Base-by-base conservation (phyloP, 1,140 invertebrate species). In the Steinernema khuongi region DNA sequence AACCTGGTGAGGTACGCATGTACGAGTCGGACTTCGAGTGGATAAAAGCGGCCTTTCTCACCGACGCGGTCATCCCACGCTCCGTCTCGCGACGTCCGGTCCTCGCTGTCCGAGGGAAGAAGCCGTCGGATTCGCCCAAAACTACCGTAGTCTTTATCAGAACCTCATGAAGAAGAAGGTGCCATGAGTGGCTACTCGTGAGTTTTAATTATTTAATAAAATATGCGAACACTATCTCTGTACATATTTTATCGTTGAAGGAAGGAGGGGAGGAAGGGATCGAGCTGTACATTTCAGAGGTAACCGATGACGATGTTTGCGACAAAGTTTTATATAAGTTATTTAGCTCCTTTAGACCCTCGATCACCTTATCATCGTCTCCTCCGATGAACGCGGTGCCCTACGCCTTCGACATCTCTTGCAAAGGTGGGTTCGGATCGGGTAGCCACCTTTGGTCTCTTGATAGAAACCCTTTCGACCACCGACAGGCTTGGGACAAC, bases 221-320 rank as follows among this genome's bases (percentile, higher is more conserved):
- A 60, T 60, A 60, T 60, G 50, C 50, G 26, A 60, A 60, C n/a
- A 60, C 26, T 11, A 60, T 60, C 50, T 60, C 50, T 60, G 50
- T 60, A 60, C 50, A 60, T 60, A 60, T 60, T 60, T 60, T 22
- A 60, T 60, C 26, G n/a, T n/a, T n/a, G n/a, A n/a, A n/a, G n/a
- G 50, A 60, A 14, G 50, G 50, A 60, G 14, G 50, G 36, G n/a
- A 41, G 36, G 50, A n/a, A 60, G 50, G 50, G 26, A 60, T 60
- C 50, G 50, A 22, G 50, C 11, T 60, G 50, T 60, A 60, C 50
- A 60, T 60, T 14, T 60, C 50, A 60, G 50, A n/a, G n/a, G n/a
- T n/a, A n/a, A n/a, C n/a, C n/a, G n/a, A n/a, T n/a, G n/a, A n/a
- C n/a, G n/a, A n/a, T n/a, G n/a, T n/a, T n/a, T n/a, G n/a, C n/a